These are phyloP conservation scores for Hylyphantes graminicola DNA, from an alignment of 1,140 invertebrate species.

Conservation along the genomic window DNA sequence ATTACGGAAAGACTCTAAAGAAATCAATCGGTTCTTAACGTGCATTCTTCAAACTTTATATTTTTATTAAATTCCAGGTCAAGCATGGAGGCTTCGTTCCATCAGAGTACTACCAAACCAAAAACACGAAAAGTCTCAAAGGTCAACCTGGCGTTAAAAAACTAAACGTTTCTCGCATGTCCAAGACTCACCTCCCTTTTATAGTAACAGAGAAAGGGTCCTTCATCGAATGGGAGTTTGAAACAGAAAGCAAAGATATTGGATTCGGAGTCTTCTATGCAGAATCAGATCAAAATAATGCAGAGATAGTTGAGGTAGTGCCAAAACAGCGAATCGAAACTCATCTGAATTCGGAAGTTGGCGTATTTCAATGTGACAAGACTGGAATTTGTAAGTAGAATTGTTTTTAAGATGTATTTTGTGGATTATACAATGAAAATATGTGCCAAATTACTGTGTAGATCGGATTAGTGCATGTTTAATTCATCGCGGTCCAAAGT, in stretches of 20 bases:
- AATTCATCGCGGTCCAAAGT: too few relatives aligned
- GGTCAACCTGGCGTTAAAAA: constrained; percentile 6
- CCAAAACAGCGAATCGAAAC: constrained; percentile 78
- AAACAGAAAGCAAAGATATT: constrained; percentile 86
- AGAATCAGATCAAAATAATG: constrained; percentile 70
- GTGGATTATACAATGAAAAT: not conserved
- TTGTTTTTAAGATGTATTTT: not conserved
- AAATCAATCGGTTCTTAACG: too few relatives aligned
- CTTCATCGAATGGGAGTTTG: constrained; percentile 86
- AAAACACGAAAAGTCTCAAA: constrained; percentile 1
- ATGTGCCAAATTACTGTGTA: not conserved
- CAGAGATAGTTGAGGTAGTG: constrained; percentile 74
- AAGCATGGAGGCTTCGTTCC: constrained; percentile 82
- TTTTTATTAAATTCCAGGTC: constrained; percentile 70
- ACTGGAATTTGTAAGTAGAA: constrained; percentile 81
- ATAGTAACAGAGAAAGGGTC: constrained; percentile 74
- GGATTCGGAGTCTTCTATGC: constrained; percentile 81
- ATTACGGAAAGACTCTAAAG: too few relatives aligned
- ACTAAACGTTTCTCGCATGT: constrained; percentile 1
- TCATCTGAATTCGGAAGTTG: constrained; percentile 81
- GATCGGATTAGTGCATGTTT: not conserved
- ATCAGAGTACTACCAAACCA: constrained; percentile 76
- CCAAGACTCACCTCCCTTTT: constrained; percentile 71
- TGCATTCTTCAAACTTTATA: too few relatives aligned
- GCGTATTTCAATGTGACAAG: constrained; percentile 78